Evolutionary conservation across 2,888 invertebrate genomes (phyloP).

Genomic region (Dusona sp.): DNA sequence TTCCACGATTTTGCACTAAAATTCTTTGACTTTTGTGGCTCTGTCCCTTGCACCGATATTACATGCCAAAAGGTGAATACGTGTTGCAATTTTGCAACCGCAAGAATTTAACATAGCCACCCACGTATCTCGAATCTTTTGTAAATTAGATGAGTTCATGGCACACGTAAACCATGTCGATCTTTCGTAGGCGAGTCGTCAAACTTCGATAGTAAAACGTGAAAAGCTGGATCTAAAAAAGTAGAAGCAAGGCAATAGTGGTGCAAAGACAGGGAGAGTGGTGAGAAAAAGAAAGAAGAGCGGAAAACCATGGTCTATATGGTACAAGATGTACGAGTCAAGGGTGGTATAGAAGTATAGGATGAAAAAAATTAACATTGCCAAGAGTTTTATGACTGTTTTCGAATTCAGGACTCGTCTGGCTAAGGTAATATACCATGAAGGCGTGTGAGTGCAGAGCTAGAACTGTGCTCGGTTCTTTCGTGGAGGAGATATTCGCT

Average conservation of each 20-base stretch:
- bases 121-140: slow-evolving; percentile 33
- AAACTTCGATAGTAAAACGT: slow-evolving; percentile 53
- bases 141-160: slow-evolving; percentile 50
- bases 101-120: background rate
- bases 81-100: slow-evolving; percentile 42
- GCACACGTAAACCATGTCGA: slow-evolving; percentile 38
- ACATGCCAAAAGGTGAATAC: slow-evolving; percentile 16
- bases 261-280: slow-evolving; percentile 17
- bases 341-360: slow-evolving; percentile 17
- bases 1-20: slow-evolving; percentile 31
- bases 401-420: slow-evolving; percentile 82
- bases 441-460: slow-evolving; percentile 69
- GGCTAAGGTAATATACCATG: slow-evolving; percentile 80
- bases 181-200: slow-evolving; percentile 45
- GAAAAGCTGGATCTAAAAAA: slow-evolving; percentile 27
- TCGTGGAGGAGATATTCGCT: slow-evolving; percentile 42
- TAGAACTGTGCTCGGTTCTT: slow-evolving; percentile 35
- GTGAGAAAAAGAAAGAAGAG: slow-evolving; percentile 25
- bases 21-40: slow-evolving; percentile 15
- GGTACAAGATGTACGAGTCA: slow-evolving; percentile 23
- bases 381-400: slow-evolving; percentile 78
- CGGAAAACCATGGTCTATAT: background rate
- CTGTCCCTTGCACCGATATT: background rate
- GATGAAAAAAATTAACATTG: slow-evolving; percentile 75
- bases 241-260: slow-evolving; percentile 16